These are phyloP conservation scores for Vombatus ursinus DNA, from an alignment of 2,113 vertebrate genomes.

Conservation along the genomic window DNA sequence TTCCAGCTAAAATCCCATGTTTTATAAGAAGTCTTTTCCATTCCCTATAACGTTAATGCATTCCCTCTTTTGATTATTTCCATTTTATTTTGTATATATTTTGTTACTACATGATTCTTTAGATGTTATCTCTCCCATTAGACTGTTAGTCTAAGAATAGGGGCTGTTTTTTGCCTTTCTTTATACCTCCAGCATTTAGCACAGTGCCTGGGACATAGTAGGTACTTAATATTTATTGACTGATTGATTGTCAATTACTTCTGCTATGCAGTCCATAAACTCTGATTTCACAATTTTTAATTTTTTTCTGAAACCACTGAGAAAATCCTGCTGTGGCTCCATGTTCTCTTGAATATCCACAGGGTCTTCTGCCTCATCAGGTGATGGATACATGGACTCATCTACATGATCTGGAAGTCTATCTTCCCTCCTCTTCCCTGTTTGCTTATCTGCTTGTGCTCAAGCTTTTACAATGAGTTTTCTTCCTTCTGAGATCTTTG, in stretches of 20 bases:
- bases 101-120: background rate
- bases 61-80: background rate
- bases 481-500: background rate
- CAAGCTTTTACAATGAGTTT: background rate
- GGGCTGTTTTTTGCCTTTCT: background rate
- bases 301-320: background rate
- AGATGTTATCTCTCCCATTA: background rate
- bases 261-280: background rate
- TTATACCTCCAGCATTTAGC: background rate
- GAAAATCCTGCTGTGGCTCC: background rate
- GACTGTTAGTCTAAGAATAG: background rate
- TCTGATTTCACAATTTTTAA: background rate
- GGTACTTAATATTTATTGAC: background rate
- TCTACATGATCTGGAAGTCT: background rate
- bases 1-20: background rate
- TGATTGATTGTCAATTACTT: background rate
- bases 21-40: background rate
- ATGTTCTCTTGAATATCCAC: background rate
- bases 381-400: background rate
- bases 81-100: background rate
- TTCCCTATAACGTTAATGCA: background rate
- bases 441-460: no score
- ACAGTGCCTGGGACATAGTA: background rate
- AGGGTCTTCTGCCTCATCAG: background rate
- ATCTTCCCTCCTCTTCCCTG: background rate